These are phyloP conservation scores for Drosophila lacteicornis DNA, from an alignment of 1,140 invertebrate genomes.

Conservation along the genomic window DNA sequence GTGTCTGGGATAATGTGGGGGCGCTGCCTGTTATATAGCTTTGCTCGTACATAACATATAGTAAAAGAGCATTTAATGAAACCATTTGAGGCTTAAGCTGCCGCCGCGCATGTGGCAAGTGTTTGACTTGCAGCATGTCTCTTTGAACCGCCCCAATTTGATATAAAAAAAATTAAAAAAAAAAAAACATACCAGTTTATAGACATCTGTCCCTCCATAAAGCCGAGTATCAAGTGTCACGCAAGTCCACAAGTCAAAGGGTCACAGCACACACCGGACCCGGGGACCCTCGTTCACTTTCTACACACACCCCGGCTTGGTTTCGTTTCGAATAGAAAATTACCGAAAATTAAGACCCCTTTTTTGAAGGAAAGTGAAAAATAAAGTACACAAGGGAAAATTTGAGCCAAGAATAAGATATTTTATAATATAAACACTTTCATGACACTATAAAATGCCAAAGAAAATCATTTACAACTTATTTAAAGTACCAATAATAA, in stretches of 20 bases:
- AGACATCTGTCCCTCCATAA: slow-evolving; percentile 26
- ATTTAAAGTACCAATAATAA: too few species aligned
- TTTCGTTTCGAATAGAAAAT: slow-evolving; percentile 21
- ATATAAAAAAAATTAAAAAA: slow-evolving; percentile 10
- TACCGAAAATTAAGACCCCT: slow-evolving; percentile 32
- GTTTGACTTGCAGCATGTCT: slow-evolving; percentile 70
- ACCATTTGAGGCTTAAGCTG: slow-evolving; percentile 61
- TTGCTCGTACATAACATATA: not conserved
- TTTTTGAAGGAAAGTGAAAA: slow-evolving; percentile 33
- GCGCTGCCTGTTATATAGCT: slow-evolving; percentile 27
- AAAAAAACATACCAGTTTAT: slow-evolving; percentile 18
- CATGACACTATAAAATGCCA: too few species aligned
- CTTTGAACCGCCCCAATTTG: slow-evolving; percentile 76
- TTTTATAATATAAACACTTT: not conserved
- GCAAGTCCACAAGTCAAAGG: slow-evolving; percentile 67
- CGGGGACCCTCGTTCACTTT: slow-evolving; percentile 66
- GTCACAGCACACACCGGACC: slow-evolving; percentile 39
- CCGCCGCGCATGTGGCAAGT: slow-evolving; percentile 57
- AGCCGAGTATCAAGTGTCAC: slow-evolving; percentile 69
- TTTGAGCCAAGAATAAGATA: too few species aligned
- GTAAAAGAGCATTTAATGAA: slow-evolving; percentile 54
- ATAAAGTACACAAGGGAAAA: slow-evolving; percentile 14
- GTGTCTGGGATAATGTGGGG: slow-evolving; percentile 48
- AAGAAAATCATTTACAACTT: too few species aligned
- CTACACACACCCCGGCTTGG: slow-evolving; percentile 25